Evolutionary conservation across 2,888 invertebrate genomes (phyloP), one percentile per base, ranked within the genome.

Genomic region (Matsumyia berberina): DNA sequence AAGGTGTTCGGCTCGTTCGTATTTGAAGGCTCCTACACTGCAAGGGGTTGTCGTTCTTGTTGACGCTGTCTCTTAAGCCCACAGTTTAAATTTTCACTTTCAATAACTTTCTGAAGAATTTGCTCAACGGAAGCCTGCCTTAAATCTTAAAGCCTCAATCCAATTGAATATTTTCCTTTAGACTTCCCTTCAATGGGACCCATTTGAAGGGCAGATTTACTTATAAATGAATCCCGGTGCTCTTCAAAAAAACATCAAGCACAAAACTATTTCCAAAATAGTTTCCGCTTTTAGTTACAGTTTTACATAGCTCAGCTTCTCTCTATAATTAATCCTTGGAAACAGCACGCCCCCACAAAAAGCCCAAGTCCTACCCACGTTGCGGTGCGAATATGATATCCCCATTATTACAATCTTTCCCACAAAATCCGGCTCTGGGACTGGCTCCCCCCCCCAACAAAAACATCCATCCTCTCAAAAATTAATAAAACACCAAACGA

Each of bases 341-440:
- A 39, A 24, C 29, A 55, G 53, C 24, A 24, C 24, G 24, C 24
- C 24, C n/a, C 67, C 70, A 49, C 49, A 42, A 51, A 60, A 39
- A 60, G 42, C 51, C 12, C 39, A 60, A 51, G 33, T 37, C 19
- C 33, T 33, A 31, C 46, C 62, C 44, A 57, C 8, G 24, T 70
- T 70, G 69, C 46, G 69, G 58, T 19, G 49, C 19, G 19, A 33
- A 72, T 53, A 62, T 72, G 60, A 51, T 33, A 62, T 60, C 19
- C 49, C 51, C 51, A 62, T 60, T 72, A 72, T 72, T 72, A 72
- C 39, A 58, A 51, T 39, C 58, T n/a, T 29, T 51, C n/a, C 70
- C 53, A 42, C 39, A 60, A 60, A 51, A 72, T 72, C 72, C 60
- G 58, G 24, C 49, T 19, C 60, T 3, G 12, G 35, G 19, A 3